phyloP scores from a whole-genome alignment of 2,888 invertebrate species.

The Diarsia brunnea region DNA sequence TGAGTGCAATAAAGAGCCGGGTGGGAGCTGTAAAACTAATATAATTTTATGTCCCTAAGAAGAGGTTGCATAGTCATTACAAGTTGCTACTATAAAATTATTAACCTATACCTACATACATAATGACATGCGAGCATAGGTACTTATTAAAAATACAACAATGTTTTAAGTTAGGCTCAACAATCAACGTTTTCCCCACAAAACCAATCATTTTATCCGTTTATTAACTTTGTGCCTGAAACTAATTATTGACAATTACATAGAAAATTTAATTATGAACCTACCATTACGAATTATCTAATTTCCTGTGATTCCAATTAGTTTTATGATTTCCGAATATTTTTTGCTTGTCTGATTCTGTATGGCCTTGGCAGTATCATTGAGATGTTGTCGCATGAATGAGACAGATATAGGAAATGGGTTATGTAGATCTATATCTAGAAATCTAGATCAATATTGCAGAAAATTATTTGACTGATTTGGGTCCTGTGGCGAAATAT shows the following conservation, averaged over 20 bases:
- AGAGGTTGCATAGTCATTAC: neutral
- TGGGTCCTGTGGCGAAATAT: conserved; percentile 1
- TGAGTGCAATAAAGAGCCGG: neutral
- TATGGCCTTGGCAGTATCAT: conserved; percentile 63
- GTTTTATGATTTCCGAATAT: conserved; percentile 65
- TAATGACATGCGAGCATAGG: conserved; percentile 17
- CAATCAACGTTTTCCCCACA: conserved; percentile 34
- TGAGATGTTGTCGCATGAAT: conserved; percentile 66
- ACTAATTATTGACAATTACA: conserved; percentile 40
- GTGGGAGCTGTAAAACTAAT: conserved; percentile 8
- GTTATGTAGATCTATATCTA: conserved; percentile 71
- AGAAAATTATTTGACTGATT: conserved; percentile 31
- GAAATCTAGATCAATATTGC: conserved; percentile 69
- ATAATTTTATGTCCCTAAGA: neutral
- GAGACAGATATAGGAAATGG: conserved; percentile 78
- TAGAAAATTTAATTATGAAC: conserved; percentile 39
- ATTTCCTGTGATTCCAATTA: conserved; percentile 60
- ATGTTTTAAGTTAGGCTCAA: neutral
- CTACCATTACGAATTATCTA: conserved; percentile 44
- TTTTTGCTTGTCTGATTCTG: conserved; percentile 57
- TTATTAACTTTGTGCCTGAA: conserved; percentile 18
- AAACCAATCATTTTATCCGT: conserved; percentile 29
- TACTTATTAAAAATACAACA: conserved; percentile 21
- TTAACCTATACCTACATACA: neutral
- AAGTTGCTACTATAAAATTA: conserved; percentile 5